Base-by-base conservation (phyloP, 2,113 vertebrate species). In the Indri indri region DNA sequence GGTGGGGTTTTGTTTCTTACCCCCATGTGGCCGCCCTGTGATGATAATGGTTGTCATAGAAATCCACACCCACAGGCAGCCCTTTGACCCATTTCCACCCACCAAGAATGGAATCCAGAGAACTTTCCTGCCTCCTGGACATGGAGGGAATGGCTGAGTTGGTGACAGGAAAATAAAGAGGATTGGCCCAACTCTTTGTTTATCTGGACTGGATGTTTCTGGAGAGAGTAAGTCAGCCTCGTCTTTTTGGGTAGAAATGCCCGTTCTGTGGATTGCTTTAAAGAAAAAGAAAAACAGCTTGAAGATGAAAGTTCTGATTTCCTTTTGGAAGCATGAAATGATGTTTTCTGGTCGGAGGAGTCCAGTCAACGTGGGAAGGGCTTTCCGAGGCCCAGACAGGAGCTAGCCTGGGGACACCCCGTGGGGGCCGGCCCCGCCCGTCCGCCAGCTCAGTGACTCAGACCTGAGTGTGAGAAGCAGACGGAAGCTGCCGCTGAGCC, bases 21-120 rank as follows among this genome's bases (percentile, higher is more conserved):
- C 61, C 37, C 54, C 8, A 4, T 11, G 63, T 52, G 82, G 93
- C 71, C 73, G 93, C 47, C 6, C 17, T 6, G 80, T 76, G 80
- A 37, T 2, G 12, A 71, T 52, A 50, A 40, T 61, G 88, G 84
- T 94, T 96, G 90, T 92, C 80, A 61, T 81, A 37, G 90, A 85
- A 84, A 92, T 80, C 74, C 85, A 96, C 65, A 77, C 92, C 94
- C 92, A 77, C 12, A 5, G 92, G 25, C 52, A 47, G 66, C 71
- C 94, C 84, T 81, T 65, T 88, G 87, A 68, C 84, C 90, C 81
- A 40, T 80, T 92, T 73, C 84, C 74, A 82, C 95, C 94, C 82
- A 86, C 86, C 52, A 25, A 90, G 95, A 90, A 68, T 57, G 83
- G 93, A 89, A 95, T 93, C 63, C 70, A 47, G 94, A 76, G 68